Evolutionary conservation across 2,113 vertebrate genomes (phyloP).

Genomic region (Ptychochromis oligacanthus): DNA sequence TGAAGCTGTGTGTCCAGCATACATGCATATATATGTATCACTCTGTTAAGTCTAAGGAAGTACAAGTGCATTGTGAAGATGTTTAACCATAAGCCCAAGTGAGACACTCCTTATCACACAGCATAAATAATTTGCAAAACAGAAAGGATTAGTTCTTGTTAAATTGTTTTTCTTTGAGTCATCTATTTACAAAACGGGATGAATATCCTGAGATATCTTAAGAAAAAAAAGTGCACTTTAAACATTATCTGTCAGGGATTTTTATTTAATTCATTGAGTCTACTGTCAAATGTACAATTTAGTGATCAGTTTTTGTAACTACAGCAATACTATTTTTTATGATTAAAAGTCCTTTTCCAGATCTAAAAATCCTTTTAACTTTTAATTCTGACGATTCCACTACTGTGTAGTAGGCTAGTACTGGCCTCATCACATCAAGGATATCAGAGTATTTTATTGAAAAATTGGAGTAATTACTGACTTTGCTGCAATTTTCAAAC

Average conservation of each 20-base stretch:
- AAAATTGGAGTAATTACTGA: fast-evolving
- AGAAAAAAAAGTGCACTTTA: not conserved
- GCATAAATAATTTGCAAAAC: too few relatives aligned
- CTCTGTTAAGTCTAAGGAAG: not conserved
- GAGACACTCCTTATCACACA: too few relatives aligned
- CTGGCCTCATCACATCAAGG: not conserved
- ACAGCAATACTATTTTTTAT: too few relatives aligned
- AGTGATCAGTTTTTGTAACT: too few relatives aligned
- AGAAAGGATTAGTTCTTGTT: too few relatives aligned
- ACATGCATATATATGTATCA: not conserved
- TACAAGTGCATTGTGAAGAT: not conserved
- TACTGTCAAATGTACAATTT: fast-evolving
- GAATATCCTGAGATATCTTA: not conserved
- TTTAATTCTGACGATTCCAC: not conserved
- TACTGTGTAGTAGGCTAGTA: not conserved
- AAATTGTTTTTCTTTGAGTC: not conserved
- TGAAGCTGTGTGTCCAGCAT: not conserved
- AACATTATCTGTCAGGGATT: fast-evolving
- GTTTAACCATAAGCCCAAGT: too few relatives aligned
- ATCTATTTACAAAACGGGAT: not conserved
- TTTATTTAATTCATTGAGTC: not conserved
- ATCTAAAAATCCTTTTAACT: too few relatives aligned
- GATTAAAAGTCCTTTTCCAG: too few relatives aligned
- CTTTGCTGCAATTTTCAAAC: not conserved
- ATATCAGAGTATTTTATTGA: not conserved